These are phyloP conservation scores for Drosophila parvula DNA, from an alignment of 1,140 invertebrate genomes.

Conservation along the genomic window DNA sequence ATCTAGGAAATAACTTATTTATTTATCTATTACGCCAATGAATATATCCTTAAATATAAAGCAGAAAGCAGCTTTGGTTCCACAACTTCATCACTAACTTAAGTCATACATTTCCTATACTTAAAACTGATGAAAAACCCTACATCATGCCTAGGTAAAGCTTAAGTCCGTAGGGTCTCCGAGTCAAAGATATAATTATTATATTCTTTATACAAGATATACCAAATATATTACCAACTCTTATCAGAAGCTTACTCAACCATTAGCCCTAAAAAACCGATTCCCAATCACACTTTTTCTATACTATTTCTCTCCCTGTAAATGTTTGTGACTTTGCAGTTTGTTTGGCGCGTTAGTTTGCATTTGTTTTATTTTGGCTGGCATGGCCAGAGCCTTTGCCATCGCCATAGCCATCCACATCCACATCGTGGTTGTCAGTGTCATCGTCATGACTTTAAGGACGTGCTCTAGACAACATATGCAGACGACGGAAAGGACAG, in stretches of 20 bases:
- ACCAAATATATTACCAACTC: neutral
- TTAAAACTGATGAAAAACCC: neutral
- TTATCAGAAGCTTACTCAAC: fast-evolving
- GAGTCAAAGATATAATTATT: too few species aligned
- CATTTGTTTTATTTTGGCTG: slow-evolving; percentile 69
- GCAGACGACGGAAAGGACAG: slow-evolving; percentile 43
- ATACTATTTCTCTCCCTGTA: neutral
- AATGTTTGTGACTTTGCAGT: slow-evolving; percentile 64
- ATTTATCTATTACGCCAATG: too few species aligned
- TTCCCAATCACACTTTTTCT: too few species aligned
- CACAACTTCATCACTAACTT: too few species aligned
- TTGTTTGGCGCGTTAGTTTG: slow-evolving; percentile 75
- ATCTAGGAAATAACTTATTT: too few species aligned
- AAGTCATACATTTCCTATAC: neutral
- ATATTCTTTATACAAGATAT: neutral
- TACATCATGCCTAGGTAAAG: too few species aligned
- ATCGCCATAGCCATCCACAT: slow-evolving; percentile 13
- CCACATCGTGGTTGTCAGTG: slow-evolving; percentile 34
- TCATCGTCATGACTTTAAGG: slow-evolving; percentile 74
- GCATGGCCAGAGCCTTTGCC: slow-evolving; percentile 6
- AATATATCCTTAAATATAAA: too few species aligned
- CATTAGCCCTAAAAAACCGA: neutral
- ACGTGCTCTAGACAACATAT: slow-evolving; percentile 78
- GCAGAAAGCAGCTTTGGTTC: too few species aligned
- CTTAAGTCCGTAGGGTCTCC: too few species aligned